Conservation (phyloP, 2,113 vertebrate genomes). For the Mesitornis unicolor region DNA sequence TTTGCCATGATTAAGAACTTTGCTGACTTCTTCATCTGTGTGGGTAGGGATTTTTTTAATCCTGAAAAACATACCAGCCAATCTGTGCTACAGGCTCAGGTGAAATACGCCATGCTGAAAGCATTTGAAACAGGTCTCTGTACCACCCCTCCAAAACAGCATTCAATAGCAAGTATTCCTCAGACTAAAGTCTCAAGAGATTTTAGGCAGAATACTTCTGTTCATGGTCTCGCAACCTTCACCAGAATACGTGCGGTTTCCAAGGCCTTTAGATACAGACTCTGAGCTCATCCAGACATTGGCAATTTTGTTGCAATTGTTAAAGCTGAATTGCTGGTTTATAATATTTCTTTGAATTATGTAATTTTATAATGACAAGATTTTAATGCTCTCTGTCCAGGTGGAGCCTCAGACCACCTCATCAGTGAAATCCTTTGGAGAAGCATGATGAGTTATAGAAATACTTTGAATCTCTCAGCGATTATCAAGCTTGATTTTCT, state of each 20-base stretch:
- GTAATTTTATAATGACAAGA: neutral
- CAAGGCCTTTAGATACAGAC: neutral
- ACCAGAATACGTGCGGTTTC: rapidly evolving
- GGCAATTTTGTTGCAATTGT: neutral
- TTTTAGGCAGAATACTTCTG: neutral
- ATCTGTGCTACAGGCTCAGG: neutral
- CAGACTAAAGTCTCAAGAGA: neutral
- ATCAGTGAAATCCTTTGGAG: neutral
- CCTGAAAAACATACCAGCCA: neutral
- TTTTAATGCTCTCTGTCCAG: neutral
- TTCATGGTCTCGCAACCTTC: neutral
- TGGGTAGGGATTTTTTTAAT: neutral
- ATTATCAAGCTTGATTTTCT: neutral
- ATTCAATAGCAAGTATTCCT: neutral
- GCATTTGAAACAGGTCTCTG: neutral
- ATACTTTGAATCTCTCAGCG: neutral
- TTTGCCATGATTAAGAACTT: neutral
- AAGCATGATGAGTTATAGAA: neutral
- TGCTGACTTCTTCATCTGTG: neutral
- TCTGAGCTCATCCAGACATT: neutral
- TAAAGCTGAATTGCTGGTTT: neutral
- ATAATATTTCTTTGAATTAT: neutral
- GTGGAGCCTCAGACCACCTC: neutral
- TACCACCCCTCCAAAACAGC: neutral
- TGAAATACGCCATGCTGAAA: neutral